phyloP scores from a whole-genome alignment of 2,797 vertebrate genomes.

The Oreonectes daqikongensis region DNA sequence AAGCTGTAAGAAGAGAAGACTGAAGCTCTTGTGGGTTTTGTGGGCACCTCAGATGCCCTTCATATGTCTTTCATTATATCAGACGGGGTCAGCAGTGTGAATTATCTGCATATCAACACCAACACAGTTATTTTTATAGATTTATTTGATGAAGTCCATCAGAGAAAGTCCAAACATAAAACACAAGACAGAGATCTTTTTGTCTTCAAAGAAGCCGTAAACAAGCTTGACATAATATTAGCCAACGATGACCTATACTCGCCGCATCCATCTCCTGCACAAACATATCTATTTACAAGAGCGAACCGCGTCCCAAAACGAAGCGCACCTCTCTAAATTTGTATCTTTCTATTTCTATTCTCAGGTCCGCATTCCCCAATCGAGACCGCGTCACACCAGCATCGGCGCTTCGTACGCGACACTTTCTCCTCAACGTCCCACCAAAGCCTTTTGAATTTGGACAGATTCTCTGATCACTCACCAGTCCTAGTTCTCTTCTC shows the following conservation, averaged over 20 bases:
- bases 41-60: slow-evolving; percentile 49
- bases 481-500: slow-evolving; percentile 80
- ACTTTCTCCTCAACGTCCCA: not conserved
- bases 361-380: slow-evolving; percentile 47
- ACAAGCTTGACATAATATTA: slow-evolving; percentile 45
- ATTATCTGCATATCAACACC: no score
- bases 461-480: slow-evolving; percentile 67
- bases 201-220: slow-evolving; percentile 24
- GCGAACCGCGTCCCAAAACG: slow-evolving; percentile 39
- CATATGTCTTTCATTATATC: slow-evolving; percentile 48
- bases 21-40: slow-evolving; percentile 41
- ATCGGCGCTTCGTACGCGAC: slow-evolving; percentile 31
- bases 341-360: slow-evolving; percentile 56
- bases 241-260: slow-evolving; percentile 23
- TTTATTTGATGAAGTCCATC: not conserved
- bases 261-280: slow-evolving; percentile 24
- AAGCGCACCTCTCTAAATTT: slow-evolving; percentile 56
- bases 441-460: slow-evolving; percentile 47
- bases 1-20: slow-evolving; percentile 23
- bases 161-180: not conserved
- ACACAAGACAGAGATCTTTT: not conserved
- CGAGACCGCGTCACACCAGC: slow-evolving; percentile 29
- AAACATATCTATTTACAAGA: slow-evolving; percentile 57
- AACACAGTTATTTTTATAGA: no score
- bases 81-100: slow-evolving; percentile 44